Conservation (phyloP, 2,113 vertebrate genomes). For the Phocoena sinus region DNA sequence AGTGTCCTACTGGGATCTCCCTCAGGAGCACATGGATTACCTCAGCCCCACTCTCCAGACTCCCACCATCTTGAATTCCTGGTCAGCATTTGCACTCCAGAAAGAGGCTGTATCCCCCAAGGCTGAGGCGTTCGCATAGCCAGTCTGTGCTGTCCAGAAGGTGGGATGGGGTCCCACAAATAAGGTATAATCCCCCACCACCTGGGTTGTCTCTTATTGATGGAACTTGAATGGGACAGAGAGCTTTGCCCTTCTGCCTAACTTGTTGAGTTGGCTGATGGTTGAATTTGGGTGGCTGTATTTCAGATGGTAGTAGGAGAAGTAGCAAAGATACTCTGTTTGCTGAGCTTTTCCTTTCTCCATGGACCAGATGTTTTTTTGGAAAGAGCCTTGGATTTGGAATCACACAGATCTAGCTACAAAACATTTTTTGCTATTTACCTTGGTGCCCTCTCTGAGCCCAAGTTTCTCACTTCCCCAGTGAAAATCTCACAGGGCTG, state of each 20-base stretch:
- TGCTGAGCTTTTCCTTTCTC: neutral
- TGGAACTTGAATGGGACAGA: neutral
- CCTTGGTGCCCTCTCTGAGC: neutral
- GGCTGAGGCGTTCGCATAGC: neutral
- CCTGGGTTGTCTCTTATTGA: neutral
- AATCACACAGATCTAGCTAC: neutral
- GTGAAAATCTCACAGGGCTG: neutral
- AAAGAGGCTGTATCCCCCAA: neutral
- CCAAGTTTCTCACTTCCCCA: neutral
- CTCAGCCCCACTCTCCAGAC: neutral
- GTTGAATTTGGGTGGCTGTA: neutral
- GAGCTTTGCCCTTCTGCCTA: neutral
- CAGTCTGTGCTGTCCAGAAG: neutral
- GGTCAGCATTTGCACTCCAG: neutral
- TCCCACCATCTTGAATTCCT: neutral
- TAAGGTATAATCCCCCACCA: neutral
- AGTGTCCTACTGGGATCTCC: neutral
- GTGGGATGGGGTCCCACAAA: neutral
- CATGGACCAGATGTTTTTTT: neutral
- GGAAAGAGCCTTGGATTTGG: neutral
- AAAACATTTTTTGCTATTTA: neutral
- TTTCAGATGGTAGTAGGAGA: neutral
- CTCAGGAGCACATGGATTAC: neutral
- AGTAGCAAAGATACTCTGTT: neutral
- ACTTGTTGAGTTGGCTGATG: neutral